Base-by-base conservation (phyloP, 2,113 vertebrate genomes). In the Leptocoma aspasia region DNA sequence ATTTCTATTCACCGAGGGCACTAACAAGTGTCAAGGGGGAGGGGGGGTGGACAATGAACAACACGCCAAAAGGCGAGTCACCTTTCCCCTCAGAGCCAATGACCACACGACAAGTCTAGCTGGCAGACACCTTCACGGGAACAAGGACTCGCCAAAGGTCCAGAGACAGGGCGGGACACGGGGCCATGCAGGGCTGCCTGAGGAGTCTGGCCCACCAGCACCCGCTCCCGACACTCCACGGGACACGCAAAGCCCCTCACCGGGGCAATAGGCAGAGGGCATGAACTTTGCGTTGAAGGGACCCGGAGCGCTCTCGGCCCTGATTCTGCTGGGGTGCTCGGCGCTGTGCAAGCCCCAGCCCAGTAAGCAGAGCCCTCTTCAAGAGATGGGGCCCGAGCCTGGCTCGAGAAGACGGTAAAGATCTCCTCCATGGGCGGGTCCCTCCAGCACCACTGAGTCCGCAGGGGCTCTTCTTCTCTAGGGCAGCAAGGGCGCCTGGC, bases 231-330 rank as follows among this genome's bases (percentile, higher is more conserved):
- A 57, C 27, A 28, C 10, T 23, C 15, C 16, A 5, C 21, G 31
- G 53, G 21, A 45, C 27, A 35, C 5, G 11, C 41, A 73, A 52
- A 27, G 27, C 1, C 17, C 23, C 11, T 52, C 27, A 4, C 13
- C 4, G 3, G 8, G 15, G 7, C 9, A 42, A 47, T 23, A 26
- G 23, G 31, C 15, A 10, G 8, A 39, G 6, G 28, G 26, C 0
- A 3, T 3, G 3, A 24, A 15, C 7, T 23, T 13, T 5, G 44
- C 49, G 13, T 8, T 4, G 19, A 60, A 21, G 30, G 12, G 21
- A 54, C 2, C 1, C 2, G 13, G 19, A 26, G 41, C 8, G 7
- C 17, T 1, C 3, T 54, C 3, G 5, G 37, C 8, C 26, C 52
- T 64, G 30, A 12, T 18, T 56, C 41, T 63, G 16, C 47, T 11